Evolutionary conservation across 2,888 invertebrate genomes (phyloP).

Genomic region (Antheraea yamamai): DNA sequence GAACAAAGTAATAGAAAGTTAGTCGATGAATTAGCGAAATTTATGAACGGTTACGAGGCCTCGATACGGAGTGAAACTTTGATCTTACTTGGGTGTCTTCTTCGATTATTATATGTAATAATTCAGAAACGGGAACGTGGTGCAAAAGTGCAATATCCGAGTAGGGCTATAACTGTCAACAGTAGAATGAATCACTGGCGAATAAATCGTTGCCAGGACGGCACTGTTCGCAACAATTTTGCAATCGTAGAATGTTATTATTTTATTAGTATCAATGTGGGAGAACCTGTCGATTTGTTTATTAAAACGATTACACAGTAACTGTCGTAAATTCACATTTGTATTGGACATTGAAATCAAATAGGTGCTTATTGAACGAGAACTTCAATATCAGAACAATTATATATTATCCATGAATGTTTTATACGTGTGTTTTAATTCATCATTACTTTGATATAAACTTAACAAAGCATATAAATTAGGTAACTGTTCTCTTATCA

Average conservation of each 20-base stretch:
- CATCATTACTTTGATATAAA: too few relatives aligned
- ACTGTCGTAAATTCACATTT: constrained; percentile 14
- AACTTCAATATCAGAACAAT: neutral
- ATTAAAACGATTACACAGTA: constrained; percentile 62
- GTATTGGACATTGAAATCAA: neutral
- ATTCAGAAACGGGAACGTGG: constrained; percentile 67
- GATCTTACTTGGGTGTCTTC: constrained; percentile 44
- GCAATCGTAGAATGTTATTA: constrained; percentile 65
- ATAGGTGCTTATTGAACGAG: neutral
- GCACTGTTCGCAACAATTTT: constrained; percentile 53
- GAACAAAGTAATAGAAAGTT: constrained; percentile 44
- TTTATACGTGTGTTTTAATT: too few relatives aligned
- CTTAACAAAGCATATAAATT: neutral
- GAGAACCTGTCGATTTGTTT: constrained; percentile 63
- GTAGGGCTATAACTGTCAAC: constrained; percentile 74
- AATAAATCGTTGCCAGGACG: constrained; percentile 71
- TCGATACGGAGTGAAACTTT: constrained; percentile 28
- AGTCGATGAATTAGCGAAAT: constrained; percentile 49
- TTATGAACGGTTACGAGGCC: constrained; percentile 26
- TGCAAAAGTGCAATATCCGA: constrained; percentile 77
- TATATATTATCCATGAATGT: neutral
- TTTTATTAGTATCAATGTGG: constrained; percentile 62
- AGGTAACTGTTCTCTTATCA: neutral
- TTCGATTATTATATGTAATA: constrained; percentile 67
- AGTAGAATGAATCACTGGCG: constrained; percentile 72